A percentile compares a stretch with the other conserved stretches of the same genome.
Conservation (phyloP, 2,113 vertebrate genomes). For the Percopsis transmontana region DNA sequence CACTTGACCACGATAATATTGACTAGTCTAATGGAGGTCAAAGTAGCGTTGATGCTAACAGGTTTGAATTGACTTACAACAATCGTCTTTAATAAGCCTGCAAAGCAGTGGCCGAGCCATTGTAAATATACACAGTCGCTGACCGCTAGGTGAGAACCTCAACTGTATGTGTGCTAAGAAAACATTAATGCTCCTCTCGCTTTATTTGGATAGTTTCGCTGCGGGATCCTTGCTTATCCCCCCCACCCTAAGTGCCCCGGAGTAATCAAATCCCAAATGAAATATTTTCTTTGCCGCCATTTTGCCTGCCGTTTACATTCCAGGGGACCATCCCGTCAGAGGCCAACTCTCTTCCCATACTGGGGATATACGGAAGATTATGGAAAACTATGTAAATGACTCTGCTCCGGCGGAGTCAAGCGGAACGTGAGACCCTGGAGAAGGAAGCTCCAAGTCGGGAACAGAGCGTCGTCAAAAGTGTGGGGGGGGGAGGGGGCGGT, state of each 20-base stretch:
- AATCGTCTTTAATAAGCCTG: conserved; percentile 42
- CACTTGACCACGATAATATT: conserved; percentile 54
- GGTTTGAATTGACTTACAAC: conserved; percentile 47
- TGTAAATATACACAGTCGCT: conserved; percentile 59
- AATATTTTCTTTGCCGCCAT: conserved; percentile 71
- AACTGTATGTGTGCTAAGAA: conserved; percentile 64
- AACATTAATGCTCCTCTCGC: conserved; percentile 62
- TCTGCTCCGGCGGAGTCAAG: conserved; percentile 51
- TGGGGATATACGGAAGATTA: conserved; percentile 66
- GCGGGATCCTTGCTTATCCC: conserved; percentile 69
- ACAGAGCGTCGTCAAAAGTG: conserved; percentile 8
- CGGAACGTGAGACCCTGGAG: conserved; percentile 44
- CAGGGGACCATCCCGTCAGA: conserved; percentile 39
- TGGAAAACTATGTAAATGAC: conserved; percentile 74
- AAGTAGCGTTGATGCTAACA: conserved; percentile 38
- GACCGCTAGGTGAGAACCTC: conserved; percentile 45
- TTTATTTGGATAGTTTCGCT: conserved; percentile 71
- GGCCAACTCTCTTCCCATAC: conserved; percentile 35
- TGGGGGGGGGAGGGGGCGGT: not conserved
- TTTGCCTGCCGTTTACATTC: conserved; percentile 50
- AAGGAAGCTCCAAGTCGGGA: conserved; percentile 23
- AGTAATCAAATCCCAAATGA: conserved; percentile 72
- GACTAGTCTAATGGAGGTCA: conserved; percentile 56
- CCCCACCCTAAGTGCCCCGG: conserved; percentile 61
- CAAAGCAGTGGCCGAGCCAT: conserved; percentile 32